Conservation (phyloP, 2,888 invertebrate genomes). For the Parasteatoda lunata region DNA sequence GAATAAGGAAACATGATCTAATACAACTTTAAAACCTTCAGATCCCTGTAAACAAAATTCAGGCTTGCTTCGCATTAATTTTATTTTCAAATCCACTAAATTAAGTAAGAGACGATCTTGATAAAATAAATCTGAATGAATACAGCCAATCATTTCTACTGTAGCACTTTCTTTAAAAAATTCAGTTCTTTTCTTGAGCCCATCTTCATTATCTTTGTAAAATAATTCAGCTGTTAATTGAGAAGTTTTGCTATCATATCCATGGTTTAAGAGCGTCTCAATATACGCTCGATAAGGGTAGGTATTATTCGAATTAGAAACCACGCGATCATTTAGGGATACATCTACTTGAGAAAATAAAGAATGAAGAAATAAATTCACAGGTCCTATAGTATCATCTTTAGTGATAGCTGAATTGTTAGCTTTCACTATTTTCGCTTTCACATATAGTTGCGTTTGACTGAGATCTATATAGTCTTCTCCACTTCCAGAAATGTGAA, state of each 20-base stretch:
- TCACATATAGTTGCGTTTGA: not conserved
- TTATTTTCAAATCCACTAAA: too few species aligned
- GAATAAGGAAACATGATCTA: too few species aligned
- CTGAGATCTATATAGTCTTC: not conserved
- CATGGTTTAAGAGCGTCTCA: not conserved
- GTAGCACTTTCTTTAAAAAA: too few species aligned
- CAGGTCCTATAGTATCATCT: not conserved
- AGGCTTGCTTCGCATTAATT: too few species aligned
- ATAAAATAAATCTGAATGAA: too few species aligned
- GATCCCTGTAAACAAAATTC: too few species aligned
- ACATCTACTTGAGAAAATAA: slow-evolving; percentile 19
- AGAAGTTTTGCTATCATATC: slow-evolving; percentile 6
- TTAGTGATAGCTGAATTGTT: not conserved
- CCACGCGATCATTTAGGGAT: not conserved
- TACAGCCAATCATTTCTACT: too few species aligned
- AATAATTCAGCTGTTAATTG: slow-evolving; percentile 2
- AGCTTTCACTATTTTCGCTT: not conserved
- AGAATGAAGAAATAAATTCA: slow-evolving; percentile 15
- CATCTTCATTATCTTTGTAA: slow-evolving; percentile 1
- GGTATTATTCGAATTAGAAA: not conserved
- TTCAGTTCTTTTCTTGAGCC: not conserved
- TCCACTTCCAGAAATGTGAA: not conserved
- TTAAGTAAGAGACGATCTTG: too few species aligned
- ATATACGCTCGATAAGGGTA: slow-evolving; percentile 7
- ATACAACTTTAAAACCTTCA: too few species aligned